Evolutionary conservation across 2,797 vertebrate species (phyloP).

Genomic region (Pangasius sanitwongsei): DNA sequence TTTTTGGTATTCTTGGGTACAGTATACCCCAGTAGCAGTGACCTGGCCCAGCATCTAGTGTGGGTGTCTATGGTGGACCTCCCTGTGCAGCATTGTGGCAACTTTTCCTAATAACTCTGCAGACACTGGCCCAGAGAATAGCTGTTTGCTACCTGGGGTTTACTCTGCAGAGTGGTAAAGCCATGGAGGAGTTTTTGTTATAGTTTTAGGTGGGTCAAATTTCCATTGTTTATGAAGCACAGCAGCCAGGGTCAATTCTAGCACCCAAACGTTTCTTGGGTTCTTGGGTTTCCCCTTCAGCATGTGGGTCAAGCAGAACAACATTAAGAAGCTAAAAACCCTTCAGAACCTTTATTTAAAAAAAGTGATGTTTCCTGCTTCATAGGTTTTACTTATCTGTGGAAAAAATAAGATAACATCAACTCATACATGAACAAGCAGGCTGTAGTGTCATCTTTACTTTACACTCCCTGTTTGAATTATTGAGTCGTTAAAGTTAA

Average conservation of each 20-base stretch:
- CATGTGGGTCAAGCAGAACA: not conserved
- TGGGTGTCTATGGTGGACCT: not conserved
- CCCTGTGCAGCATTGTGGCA: not conserved
- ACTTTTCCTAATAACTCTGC: not conserved
- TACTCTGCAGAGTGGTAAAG: not conserved
- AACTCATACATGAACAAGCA: not conserved
- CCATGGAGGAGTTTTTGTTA: not conserved
- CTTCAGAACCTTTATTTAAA: too few species aligned
- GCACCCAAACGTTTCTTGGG: not conserved
- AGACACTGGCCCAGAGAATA: not conserved
- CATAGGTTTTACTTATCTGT: not conserved
- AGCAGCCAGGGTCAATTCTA: not conserved
- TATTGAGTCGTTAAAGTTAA: not conserved
- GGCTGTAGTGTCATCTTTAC: not conserved
- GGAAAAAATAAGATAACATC: not conserved
- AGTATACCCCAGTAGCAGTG: not conserved
- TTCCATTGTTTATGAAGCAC: not conserved
- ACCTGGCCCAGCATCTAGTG: not conserved
- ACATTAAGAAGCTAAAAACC: too few species aligned
- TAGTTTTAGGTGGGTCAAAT: not conserved
- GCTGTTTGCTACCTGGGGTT: not conserved
- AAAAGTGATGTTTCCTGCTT: not conserved
- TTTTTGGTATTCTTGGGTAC: not conserved
- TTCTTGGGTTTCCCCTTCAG: not conserved
- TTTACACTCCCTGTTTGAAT: not conserved